Conservation (phyloP, 2,797 vertebrate species). For the Okamejei kenojei region DNA sequence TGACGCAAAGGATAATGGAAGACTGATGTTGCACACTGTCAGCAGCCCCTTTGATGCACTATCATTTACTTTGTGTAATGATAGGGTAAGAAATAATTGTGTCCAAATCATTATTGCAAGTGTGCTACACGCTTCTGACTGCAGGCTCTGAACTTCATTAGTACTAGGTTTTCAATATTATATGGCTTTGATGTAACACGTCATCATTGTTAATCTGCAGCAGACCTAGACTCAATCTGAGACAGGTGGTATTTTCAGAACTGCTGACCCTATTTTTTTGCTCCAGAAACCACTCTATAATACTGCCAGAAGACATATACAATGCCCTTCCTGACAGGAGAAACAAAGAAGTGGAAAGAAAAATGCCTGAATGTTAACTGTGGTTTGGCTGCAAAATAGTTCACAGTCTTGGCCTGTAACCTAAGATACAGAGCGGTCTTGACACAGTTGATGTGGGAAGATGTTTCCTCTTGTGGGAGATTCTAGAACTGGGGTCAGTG, state of each 20-base stretch:
- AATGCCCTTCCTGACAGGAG: constrained; percentile 25
- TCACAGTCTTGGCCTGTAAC: background rate
- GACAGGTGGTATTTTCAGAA: constrained; percentile 25
- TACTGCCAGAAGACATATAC: background rate
- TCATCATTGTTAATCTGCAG: constrained; percentile 28
- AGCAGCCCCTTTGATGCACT: background rate
- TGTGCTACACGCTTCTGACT: background rate
- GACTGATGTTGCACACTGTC: background rate
- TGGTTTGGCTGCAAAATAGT: background rate
- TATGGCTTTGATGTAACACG: constrained; percentile 14
- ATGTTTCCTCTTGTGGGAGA: no score
- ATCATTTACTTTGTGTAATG: background rate
- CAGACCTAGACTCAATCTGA: constrained; percentile 17
- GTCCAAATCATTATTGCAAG: background rate
- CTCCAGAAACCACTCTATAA: background rate
- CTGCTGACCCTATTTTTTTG: constrained; percentile 5
- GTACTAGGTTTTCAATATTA: background rate
- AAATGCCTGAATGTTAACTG: background rate
- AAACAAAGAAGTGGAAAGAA: background rate
- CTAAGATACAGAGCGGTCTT: background rate
- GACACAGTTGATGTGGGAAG: no score
- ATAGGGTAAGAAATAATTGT: background rate
- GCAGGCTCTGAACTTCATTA: background rate
- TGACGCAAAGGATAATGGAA: background rate
- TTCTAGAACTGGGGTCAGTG: no score